phyloP scores from a whole-genome alignment of 2,113 vertebrate species.

The Anthoscopus minutus region DNA sequence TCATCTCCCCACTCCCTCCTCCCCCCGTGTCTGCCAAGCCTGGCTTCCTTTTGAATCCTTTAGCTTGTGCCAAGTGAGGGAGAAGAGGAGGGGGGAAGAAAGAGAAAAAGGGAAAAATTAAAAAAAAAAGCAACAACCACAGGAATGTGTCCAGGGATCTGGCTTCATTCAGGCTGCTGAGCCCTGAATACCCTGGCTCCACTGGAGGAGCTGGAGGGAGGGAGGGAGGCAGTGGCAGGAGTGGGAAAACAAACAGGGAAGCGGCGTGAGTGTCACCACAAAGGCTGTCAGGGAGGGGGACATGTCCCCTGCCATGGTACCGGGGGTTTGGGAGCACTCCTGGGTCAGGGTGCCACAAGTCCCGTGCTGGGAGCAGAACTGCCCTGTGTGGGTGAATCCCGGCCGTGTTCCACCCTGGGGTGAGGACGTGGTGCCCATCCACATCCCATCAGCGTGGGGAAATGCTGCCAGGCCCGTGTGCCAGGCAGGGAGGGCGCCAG shows the following conservation, averaged over 20 bases:
- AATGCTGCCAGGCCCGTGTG: too few species aligned
- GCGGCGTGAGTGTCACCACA: background rate
- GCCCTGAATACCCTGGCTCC: background rate
- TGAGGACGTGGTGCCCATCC: background rate
- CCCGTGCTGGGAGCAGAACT: fast-evolving
- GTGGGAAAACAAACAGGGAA: conserved; percentile 10
- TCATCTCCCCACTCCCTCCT: conserved; percentile 59
- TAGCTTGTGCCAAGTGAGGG: conserved; percentile 45
- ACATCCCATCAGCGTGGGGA: background rate
- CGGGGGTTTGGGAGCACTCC: background rate
- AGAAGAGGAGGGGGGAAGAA: background rate
- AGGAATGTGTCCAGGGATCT: conserved; percentile 61
- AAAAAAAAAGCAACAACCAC: background rate
- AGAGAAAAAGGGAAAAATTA: background rate
- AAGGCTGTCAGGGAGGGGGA: background rate
- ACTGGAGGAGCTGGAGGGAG: background rate
- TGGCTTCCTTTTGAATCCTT: conserved; percentile 61
- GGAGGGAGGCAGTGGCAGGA: background rate
- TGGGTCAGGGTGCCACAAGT: background rate
- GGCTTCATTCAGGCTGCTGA: conserved; percentile 44
- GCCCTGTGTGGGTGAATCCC: fast-evolving
- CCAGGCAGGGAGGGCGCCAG: too few species aligned
- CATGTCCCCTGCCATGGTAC: fast-evolving
- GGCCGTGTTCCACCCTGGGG: fast-evolving
- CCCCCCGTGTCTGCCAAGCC: conserved; percentile 46